Evolutionary conservation across 2,888 invertebrate genomes (phyloP).

Genomic region (Chaitophorus viminalis): DNA sequence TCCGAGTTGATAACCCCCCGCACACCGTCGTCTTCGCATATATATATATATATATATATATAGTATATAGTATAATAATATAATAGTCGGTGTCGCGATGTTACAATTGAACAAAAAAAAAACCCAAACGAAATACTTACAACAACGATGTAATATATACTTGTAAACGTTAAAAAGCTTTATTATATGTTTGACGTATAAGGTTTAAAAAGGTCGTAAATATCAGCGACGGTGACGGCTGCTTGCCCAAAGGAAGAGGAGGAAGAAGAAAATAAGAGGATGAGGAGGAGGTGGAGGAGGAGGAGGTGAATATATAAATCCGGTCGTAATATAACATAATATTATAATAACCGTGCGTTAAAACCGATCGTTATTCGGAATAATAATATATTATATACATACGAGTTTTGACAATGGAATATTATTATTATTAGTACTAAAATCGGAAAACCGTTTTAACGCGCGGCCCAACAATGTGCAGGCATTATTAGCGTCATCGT

Average conservation of each 20-base stretch:
- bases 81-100: conserved; percentile 1
- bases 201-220: conserved; percentile 42
- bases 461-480: conserved; percentile 20
- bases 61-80: not conserved
- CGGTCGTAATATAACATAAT: conserved; percentile 27
- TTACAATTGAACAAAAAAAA: not conserved
- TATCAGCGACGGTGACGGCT: not conserved
- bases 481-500: not conserved
- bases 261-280: too few species aligned
- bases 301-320: conserved; percentile 35
- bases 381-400: not conserved
- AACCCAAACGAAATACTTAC: conserved; percentile 17
- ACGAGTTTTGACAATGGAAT: not conserved
- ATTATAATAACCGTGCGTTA: conserved; percentile 42
- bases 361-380: conserved; percentile 32
- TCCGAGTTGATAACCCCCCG: conserved; percentile 3
- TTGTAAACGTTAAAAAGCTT: conserved; percentile 49
- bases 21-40: not conserved
- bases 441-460: conserved; percentile 47
- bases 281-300: too few species aligned
- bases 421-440: conserved; percentile 19
- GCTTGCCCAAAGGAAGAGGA: not conserved
- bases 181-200: conserved; percentile 46
- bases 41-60: too few species aligned
- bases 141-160: not conserved